Percentiles rank a stretch among this genome's conserved stretches.
Evolutionary conservation across 2,113 vertebrate species (phyloP).

Genomic region (Macrotis lagotis): DNA sequence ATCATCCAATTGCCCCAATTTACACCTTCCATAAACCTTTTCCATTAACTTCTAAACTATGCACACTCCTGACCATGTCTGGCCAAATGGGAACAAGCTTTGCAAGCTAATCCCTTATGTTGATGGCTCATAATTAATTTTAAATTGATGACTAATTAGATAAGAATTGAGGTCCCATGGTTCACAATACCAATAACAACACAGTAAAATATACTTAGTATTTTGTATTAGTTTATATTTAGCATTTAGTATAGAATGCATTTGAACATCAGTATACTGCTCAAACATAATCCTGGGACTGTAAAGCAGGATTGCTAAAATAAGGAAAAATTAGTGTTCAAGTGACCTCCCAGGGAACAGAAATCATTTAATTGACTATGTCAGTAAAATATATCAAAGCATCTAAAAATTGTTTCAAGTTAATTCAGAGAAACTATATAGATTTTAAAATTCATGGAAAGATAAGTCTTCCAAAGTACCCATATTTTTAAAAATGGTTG

Average conservation of each 20-base stretch:
- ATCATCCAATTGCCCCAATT: neutral
- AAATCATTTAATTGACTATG: neutral
- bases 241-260: neutral
- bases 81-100: neutral
- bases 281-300: neutral
- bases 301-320: neutral
- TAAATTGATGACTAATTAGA: constrained; percentile 27
- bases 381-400: neutral
- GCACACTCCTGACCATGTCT: neutral
- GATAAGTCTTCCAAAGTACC: neutral
- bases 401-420: neutral
- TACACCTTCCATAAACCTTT: too few relatives aligned
- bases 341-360: neutral
- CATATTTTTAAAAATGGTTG: neutral
- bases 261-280: neutral
- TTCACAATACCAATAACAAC: neutral
- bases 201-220: too few relatives aligned
- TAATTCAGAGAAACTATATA: neutral
- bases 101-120: neutral
- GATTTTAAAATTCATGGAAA: constrained; percentile 16
- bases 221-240: neutral
- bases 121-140: constrained; percentile 12
- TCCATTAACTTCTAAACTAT: neutral
- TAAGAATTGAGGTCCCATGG: neutral
- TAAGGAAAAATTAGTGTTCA: neutral